phyloP scores from a whole-genome alignment of 2,113 vertebrate genomes.

The Syrmaticus mikado region DNA sequence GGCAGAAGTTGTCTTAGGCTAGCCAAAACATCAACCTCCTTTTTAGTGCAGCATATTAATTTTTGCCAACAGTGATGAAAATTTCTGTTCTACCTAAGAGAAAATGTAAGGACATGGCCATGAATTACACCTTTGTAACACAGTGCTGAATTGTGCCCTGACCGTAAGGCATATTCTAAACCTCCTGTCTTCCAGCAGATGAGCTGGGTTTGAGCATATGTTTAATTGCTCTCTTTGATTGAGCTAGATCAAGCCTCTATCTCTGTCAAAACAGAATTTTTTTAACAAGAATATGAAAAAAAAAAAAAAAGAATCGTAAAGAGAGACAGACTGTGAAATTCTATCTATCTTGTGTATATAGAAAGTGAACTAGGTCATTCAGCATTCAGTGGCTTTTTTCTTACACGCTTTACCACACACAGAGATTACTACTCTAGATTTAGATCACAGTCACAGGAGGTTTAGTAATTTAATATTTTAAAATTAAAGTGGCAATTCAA shows the following conservation, averaged over 20 bases:
- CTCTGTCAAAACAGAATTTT: background rate
- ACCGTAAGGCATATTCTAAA: background rate
- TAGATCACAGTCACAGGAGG: conserved; percentile 12
- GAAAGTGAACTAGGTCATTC: conserved; percentile 43
- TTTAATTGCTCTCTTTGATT: conserved; percentile 28
- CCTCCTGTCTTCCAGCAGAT: conserved; percentile 3
- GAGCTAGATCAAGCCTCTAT: conserved; percentile 6
- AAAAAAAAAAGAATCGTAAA: conserved; percentile 36
- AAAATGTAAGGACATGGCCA: background rate
- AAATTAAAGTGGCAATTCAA: conserved; percentile 46
- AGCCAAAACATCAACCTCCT: background rate
- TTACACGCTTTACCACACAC: conserved; percentile 17
- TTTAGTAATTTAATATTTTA: conserved; percentile 55
- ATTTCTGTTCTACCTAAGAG: background rate
- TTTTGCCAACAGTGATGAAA: background rate
- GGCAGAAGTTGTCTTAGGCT: rapidly evolving
- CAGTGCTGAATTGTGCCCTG: background rate
- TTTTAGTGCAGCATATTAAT: background rate
- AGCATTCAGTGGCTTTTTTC: background rate
- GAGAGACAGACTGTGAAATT: background rate
- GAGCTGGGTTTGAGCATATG: background rate
- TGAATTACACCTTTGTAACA: background rate
- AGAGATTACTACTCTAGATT: background rate
- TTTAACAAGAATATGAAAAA: background rate
- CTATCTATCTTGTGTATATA: background rate